Percentiles rank a stretch among this genome's conserved stretches.
phyloP scores from a whole-genome alignment of 2,797 vertebrate species.

The Melanotaenia boesemani region DNA sequence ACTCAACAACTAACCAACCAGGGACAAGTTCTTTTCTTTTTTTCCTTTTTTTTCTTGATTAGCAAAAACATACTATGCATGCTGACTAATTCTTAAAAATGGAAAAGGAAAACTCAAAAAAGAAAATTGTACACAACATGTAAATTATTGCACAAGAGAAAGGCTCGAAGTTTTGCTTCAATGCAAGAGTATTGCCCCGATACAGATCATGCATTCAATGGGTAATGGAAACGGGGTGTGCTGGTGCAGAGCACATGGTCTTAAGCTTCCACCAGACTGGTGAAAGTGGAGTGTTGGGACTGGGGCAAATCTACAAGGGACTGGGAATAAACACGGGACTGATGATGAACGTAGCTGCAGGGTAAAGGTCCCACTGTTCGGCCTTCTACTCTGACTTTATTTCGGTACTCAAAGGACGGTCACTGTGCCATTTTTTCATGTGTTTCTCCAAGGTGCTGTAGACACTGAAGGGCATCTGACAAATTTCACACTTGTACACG shows the following conservation, averaged over 20 bases:
- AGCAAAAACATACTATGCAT: slow-evolving; percentile 99
- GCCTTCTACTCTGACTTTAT: slow-evolving; percentile 99
- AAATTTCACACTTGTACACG: slow-evolving; percentile 99
- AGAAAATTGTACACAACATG: slow-evolving; percentile 97
- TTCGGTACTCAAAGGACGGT: slow-evolving; percentile 99
- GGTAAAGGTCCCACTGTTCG: slow-evolving; percentile 83
- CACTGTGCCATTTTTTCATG: slow-evolving; percentile 99
- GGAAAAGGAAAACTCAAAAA: slow-evolving; percentile 86
- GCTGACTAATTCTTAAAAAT: slow-evolving; percentile 93
- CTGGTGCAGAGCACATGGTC: slow-evolving; percentile 97
- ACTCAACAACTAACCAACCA: slow-evolving; percentile 98
- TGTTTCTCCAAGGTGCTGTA: slow-evolving; percentile 99
- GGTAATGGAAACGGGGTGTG: slow-evolving; percentile 93
- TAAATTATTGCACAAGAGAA: slow-evolving; percentile 99
- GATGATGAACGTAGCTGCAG: slow-evolving; percentile 72
- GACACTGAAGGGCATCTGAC: slow-evolving; percentile 99
- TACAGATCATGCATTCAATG: slow-evolving; percentile 99
- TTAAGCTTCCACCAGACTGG: slow-evolving; percentile 93
- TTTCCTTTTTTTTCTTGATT: slow-evolving; percentile 87
- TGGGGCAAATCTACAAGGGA: slow-evolving; percentile 88
- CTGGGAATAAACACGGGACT: slow-evolving; percentile 73
- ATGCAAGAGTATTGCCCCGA: slow-evolving; percentile 99
- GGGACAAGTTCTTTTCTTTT: slow-evolving; percentile 91
- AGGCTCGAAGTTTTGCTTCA: slow-evolving; percentile 99
- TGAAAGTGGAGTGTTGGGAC: slow-evolving; percentile 86